A percentile compares a stretch with the other conserved stretches of the same genome.
phyloP scores from a whole-genome alignment of 2,888 invertebrate genomes.

The Eristalinus aeneus region DNA sequence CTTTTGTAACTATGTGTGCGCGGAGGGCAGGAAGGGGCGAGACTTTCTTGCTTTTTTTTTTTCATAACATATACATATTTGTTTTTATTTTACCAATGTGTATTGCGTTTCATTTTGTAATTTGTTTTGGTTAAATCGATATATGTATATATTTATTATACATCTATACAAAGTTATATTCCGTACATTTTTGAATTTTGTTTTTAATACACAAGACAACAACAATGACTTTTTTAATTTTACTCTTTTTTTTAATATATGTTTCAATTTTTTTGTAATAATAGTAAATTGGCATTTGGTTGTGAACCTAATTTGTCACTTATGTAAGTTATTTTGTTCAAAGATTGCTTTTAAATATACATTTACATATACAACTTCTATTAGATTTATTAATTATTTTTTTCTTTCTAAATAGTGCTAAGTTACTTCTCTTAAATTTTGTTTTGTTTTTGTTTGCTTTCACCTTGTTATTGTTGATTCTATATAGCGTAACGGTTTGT shows the following conservation, averaged over 20 bases:
- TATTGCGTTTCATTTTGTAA: constrained; percentile 21
- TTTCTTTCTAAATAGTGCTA: constrained; percentile 58
- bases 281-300: constrained; percentile 69
- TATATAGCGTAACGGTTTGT: constrained; percentile 43
- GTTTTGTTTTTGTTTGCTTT: constrained; percentile 13
- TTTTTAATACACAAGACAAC: constrained; percentile 59
- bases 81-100: constrained; percentile 29
- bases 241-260: constrained; percentile 1
- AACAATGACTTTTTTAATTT: constrained; percentile 49
- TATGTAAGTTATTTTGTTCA: constrained; percentile 35
- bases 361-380: constrained; percentile 62
- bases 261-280: constrained; percentile 21
- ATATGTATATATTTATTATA: constrained; percentile 49
- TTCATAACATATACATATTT: background rate
- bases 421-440: constrained; percentile 14
- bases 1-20: constrained; percentile 47
- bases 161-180: constrained; percentile 64
- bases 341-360: constrained; percentile 61
- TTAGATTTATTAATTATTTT: constrained; percentile 19
- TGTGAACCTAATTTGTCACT: constrained; percentile 60
- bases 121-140: constrained; percentile 23
- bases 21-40: constrained; percentile 67
- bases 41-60: constrained; percentile 21
- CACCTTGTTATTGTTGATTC: constrained; percentile 48
- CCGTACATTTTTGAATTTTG: constrained; percentile 25